These are phyloP conservation scores for Dicrurus megarhynchus DNA, from an alignment of 2,113 vertebrate species.

Conservation along the genomic window DNA sequence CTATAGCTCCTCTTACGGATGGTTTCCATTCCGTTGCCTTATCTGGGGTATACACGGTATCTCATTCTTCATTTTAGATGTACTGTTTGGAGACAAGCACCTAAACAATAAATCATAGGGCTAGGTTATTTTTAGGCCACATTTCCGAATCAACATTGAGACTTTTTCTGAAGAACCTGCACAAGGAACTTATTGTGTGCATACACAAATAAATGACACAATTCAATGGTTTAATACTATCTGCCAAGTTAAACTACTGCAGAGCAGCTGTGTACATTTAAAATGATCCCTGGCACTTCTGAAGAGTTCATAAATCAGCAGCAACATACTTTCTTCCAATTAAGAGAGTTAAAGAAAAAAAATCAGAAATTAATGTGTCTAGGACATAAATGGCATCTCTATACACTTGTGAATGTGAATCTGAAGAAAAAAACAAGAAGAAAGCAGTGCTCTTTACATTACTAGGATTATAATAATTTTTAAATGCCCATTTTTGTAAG, in stretches of 20 bases:
- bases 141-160: constrained; percentile 50
- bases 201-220: constrained; percentile 83
- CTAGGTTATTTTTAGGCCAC: constrained; percentile 57
- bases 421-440: constrained; percentile 7
- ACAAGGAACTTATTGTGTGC: constrained; percentile 79
- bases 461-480: not conserved
- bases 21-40: constrained; percentile 44
- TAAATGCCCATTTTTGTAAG: not conserved
- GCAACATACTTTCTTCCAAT: constrained; percentile 76
- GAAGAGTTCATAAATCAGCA: constrained; percentile 77
- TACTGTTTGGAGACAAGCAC: constrained; percentile 60
- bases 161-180: constrained; percentile 72
- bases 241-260: constrained; percentile 81
- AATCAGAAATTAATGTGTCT: constrained; percentile 74
- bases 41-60: constrained; percentile 42
- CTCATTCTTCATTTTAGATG: constrained; percentile 65
- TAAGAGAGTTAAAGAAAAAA: constrained; percentile 70
- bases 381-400: constrained; percentile 63
- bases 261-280: constrained; percentile 81
- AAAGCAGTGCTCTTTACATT: not conserved
- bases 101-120: constrained; percentile 67
- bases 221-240: constrained; percentile 75
- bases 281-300: constrained; percentile 76
- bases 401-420: constrained; percentile 52
- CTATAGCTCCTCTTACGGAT: not conserved